Base-by-base conservation (phyloP, 2,113 vertebrate genomes). In the Stictonetta naevosa region DNA sequence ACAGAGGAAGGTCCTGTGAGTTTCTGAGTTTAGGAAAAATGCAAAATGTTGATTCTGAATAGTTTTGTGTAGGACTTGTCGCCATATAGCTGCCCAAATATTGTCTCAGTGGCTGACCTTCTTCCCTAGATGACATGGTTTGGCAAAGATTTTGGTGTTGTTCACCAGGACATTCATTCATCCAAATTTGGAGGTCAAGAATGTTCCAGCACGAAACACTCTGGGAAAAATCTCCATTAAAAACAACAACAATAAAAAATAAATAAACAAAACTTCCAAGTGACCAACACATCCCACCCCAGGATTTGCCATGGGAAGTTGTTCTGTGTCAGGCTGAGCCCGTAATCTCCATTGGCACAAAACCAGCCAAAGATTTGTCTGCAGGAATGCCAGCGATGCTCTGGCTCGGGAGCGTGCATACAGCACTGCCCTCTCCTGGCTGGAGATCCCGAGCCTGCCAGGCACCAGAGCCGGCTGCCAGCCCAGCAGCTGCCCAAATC, bases 151-250 rank as follows among this genome's bases (percentile, higher is more conserved):
- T 34, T 64, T 79, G 44, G 7, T 7, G 73, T 90, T 93, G 26
- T 75, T 91, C 74, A 84, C 52, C n/a, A 75, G 46, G 56, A 36
- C 20, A 20, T 81, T 81, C 75, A 67, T 81, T 86, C n/a, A 34
- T 42, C 26, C 56, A 84, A 50, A 89, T 73, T 8, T 40, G 56
- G 64, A 86, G 26, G 26, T 88, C 55, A 58, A 62, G 94, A 88
- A 90, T 59, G 55, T 92, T 79, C 26, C 40, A 86, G 28, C 26
- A 44, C 17, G 44, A 58, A 87, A 86, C 0, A 4, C 23, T 59
- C 73, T 3, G 11, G 79, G 23, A 80, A 64, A 62, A 82, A 66
- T 66, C 31, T 62, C 28, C 20, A 31, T 34, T 21, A 63, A 44
- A 20, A 11, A 1, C 15, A 75, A 16, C 5, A 59, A 29, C 46